Percentiles rank a stretch among this genome's conserved stretches.
These are phyloP conservation scores for Gonatopus flavifemur DNA, from an alignment of 1,140 invertebrate genomes.

Conservation along the genomic window DNA sequence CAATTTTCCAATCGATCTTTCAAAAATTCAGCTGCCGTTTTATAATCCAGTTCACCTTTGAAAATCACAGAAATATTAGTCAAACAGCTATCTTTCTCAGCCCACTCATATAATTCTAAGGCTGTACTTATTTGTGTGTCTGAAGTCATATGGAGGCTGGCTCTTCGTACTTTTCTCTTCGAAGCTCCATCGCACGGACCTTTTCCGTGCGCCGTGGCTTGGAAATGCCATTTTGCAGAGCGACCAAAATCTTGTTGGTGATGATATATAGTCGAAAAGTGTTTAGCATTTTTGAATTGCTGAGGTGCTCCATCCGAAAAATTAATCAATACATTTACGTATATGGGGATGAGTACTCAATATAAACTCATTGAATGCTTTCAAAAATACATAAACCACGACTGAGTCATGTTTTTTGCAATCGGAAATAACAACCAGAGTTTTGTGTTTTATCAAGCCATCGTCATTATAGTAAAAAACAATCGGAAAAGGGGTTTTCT, in stretches of 20 bases:
- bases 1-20: too few relatives aligned
- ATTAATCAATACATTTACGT: conserved; percentile 29
- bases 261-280: conserved; percentile 35
- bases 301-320: too few relatives aligned
- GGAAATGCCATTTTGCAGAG: conserved; percentile 37
- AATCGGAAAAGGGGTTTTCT: conserved; percentile 32
- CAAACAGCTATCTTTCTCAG: too few relatives aligned
- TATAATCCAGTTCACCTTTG: too few relatives aligned
- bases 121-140: background rate
- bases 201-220: conserved; percentile 42
- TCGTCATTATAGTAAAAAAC: conserved; percentile 14
- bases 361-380: conserved; percentile 6
- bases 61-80: too few relatives aligned
- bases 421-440: conserved; percentile 11
- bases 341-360: background rate
- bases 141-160: background rate
- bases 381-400: conserved; percentile 15
- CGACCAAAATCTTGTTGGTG: conserved; percentile 35
- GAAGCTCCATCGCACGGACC: conserved; percentile 33
- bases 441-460: background rate
- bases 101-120: background rate
- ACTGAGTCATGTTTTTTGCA: too few relatives aligned
- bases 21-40: too few relatives aligned
- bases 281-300: conserved; percentile 47
- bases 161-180: conserved; percentile 17